A percentile compares a stretch with the other conserved stretches of the same genome.
These are phyloP conservation scores for Quadroppia sp. DNA, from an alignment of 2,888 invertebrate species.

Conservation along the genomic window DNA sequence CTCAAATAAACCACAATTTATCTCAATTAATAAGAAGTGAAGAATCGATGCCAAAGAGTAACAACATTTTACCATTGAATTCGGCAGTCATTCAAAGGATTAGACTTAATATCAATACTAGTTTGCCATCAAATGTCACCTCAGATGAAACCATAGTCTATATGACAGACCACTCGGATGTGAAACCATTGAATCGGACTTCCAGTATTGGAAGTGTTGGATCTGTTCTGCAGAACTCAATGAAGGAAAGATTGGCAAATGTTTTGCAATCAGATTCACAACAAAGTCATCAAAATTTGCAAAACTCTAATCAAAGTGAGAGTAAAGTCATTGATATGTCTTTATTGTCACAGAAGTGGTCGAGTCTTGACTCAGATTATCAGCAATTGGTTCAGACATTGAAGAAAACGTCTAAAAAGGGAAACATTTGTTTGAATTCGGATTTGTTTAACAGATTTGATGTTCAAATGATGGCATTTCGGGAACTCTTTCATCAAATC, in stretches of 20 bases:
- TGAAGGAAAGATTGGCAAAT: slow-evolving; percentile 4
- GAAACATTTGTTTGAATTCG: neutral
- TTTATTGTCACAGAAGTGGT: neutral
- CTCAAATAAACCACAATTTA: too few species aligned
- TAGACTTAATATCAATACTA: neutral
- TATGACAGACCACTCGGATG: neutral
- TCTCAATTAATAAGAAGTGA: too few species aligned
- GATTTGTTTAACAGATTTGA: neutral
- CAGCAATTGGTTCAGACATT: neutral
- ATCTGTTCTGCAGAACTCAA: slow-evolving; percentile 13
- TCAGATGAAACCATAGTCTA: neutral
- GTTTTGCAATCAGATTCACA: slow-evolving; percentile 14
- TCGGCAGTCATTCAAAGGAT: slow-evolving; percentile 4
- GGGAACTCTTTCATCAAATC: neutral
- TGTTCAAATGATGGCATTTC: neutral
- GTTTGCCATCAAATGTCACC: neutral
- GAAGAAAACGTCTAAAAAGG: neutral
- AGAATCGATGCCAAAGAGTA: neutral
- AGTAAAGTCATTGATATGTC: neutral
- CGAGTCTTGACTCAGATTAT: neutral
- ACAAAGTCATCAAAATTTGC: neutral
- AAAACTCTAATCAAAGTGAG: slow-evolving; percentile 9
- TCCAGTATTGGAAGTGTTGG: slow-evolving; percentile 5
- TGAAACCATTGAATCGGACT: neutral
- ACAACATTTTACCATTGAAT: slow-evolving; percentile 11